phyloP scores from a whole-genome alignment of 2,888 invertebrate genomes.

The Pristionchus arcanus region DNA sequence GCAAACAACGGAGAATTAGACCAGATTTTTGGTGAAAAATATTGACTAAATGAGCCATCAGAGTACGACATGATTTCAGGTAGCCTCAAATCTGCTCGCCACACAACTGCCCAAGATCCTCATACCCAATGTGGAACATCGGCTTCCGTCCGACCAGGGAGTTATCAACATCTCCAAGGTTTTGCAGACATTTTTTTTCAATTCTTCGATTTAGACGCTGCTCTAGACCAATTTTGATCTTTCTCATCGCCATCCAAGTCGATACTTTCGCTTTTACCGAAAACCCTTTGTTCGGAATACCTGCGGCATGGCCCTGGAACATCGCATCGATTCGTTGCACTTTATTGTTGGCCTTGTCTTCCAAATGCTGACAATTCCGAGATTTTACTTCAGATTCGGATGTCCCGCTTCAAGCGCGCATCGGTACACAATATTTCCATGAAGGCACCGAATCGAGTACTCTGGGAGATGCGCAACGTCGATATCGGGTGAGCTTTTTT shows the following conservation, averaged over 20 bases:
- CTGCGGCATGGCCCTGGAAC: background rate
- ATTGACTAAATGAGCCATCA: too few relatives aligned
- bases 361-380: background rate
- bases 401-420: constrained; percentile 62
- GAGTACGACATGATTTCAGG: constrained; percentile 56
- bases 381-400: constrained; percentile 29
- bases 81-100: constrained; percentile 70
- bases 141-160: constrained; percentile 69
- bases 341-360: background rate
- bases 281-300: background rate
- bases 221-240: too few relatives aligned
- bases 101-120: constrained; percentile 69
- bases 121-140: constrained; percentile 71
- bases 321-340: background rate
- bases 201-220: too few relatives aligned
- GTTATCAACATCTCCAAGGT: constrained; percentile 65
- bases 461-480: constrained; percentile 70
- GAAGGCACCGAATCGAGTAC: constrained; percentile 66
- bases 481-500: constrained; percentile 64
- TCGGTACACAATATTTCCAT: constrained; percentile 67
- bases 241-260: too few relatives aligned
- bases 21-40: too few relatives aligned
- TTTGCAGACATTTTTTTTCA: background rate
- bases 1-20: background rate
- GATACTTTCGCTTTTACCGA: background rate